phyloP scores from a whole-genome alignment of 2,797 vertebrate genomes.

The Pempheris klunzingeri region DNA sequence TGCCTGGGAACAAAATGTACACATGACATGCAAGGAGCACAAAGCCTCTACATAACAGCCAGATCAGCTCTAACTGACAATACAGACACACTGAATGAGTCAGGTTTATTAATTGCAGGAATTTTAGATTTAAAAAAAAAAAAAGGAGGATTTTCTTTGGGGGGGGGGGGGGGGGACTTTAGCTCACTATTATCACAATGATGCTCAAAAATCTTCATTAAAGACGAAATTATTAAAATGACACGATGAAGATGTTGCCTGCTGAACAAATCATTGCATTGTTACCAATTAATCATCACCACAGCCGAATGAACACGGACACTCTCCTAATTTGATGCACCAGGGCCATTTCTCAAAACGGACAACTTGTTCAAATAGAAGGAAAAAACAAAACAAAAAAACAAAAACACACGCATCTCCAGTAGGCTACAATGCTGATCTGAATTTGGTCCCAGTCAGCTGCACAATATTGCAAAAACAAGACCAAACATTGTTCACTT shows the following conservation, averaged over 20 bases:
- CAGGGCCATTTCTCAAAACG: no score
- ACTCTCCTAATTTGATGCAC: no score
- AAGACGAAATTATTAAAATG: background rate
- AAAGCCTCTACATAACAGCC: background rate
- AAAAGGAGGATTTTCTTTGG: no score
- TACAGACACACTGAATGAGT: background rate
- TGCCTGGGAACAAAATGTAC: conserved; percentile 59
- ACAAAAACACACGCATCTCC: background rate
- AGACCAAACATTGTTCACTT: background rate
- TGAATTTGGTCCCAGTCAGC: background rate
- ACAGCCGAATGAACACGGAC: no score
- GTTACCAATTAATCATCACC: background rate
- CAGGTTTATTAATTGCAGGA: background rate
- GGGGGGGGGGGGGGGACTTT: no score
- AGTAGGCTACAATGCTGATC: background rate
- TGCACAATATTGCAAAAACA: background rate
- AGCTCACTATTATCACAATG: no score
- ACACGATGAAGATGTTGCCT: background rate
- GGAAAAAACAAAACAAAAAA: background rate
- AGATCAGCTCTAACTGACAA: background rate
- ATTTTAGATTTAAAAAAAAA: background rate
- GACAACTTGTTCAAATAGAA: background rate
- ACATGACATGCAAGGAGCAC: background rate
- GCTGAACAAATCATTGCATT: background rate
- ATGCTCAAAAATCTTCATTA: background rate